phyloP scores from a whole-genome alignment of 2,113 vertebrate genomes.

The Puma concolor region DNA sequence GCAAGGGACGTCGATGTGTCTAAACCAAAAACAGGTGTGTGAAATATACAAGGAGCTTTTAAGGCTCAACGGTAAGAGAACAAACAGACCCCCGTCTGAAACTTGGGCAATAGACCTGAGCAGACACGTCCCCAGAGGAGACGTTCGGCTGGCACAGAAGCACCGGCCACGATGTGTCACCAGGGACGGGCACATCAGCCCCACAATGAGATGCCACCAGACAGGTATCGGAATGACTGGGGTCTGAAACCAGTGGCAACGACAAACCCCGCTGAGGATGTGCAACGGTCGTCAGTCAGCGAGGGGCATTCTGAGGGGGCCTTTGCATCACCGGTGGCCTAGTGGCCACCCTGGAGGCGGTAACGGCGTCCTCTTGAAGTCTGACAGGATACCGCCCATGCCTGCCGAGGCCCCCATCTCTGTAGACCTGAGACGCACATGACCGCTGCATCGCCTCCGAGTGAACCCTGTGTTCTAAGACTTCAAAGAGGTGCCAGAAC shows the following conservation, averaged over 20 bases:
- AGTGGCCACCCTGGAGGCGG: not conserved
- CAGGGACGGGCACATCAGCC: not conserved
- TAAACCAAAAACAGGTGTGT: not conserved
- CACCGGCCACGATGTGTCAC: fast-evolving
- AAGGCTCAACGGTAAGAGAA: not conserved
- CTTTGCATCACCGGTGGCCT: no score
- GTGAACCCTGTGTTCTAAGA: not conserved
- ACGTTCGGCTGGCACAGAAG: fast-evolving
- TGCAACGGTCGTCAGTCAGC: fast-evolving
- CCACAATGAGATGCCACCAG: fast-evolving
- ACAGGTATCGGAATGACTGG: fast-evolving
- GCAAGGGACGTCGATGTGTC: not conserved
- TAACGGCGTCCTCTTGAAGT: fast-evolving
- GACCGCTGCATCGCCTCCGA: fast-evolving
- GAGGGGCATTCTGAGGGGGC: not conserved
- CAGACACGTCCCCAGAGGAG: not conserved
- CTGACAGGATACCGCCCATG: fast-evolving
- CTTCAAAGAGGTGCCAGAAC: not conserved
- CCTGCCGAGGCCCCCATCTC: not conserved
- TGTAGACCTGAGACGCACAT: not conserved
- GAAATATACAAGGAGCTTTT: not conserved
- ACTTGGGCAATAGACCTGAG: no score
- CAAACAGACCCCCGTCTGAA: not conserved
- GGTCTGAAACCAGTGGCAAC: no score
- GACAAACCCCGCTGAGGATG: not conserved